Evolutionary conservation across 1,140 invertebrate species (phyloP).

Genomic region (Drosophila prosaltans): DNA sequence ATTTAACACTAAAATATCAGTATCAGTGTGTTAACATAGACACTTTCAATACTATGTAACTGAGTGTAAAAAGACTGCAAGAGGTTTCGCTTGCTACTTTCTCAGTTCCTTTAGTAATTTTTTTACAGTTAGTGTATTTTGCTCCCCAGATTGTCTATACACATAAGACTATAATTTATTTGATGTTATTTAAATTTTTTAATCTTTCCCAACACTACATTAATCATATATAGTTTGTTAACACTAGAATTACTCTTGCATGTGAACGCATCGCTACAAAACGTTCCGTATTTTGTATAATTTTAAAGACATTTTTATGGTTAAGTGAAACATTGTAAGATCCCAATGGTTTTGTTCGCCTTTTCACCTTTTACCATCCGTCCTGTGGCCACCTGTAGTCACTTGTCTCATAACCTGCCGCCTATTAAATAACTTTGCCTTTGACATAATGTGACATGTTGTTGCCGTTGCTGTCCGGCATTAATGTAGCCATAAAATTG

Average conservation of each 20-base stretch:
- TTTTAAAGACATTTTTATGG: neutral
- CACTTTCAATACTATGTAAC: neutral
- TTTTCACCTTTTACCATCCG: neutral
- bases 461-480: conserved; percentile 25
- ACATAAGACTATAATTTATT: too few relatives aligned
- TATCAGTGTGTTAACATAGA: neutral
- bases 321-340: neutral
- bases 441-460: conserved; percentile 34
- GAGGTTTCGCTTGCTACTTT: too few relatives aligned
- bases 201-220: neutral
- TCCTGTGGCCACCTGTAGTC: conserved; percentile 2
- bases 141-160: too few relatives aligned
- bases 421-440: conserved; percentile 14
- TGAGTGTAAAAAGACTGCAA: neutral
- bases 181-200: neutral
- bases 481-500: conserved; percentile 56
- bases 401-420: neutral
- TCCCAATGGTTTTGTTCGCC: neutral
- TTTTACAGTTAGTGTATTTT: too few relatives aligned
- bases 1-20: too few relatives aligned
- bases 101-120: too few relatives aligned
- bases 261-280: neutral
- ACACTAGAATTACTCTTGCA: neutral
- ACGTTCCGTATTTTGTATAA: neutral
- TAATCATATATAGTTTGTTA: neutral